phyloP scores from a whole-genome alignment of 2,888 invertebrate species.

The Gymnocheta viridis region DNA sequence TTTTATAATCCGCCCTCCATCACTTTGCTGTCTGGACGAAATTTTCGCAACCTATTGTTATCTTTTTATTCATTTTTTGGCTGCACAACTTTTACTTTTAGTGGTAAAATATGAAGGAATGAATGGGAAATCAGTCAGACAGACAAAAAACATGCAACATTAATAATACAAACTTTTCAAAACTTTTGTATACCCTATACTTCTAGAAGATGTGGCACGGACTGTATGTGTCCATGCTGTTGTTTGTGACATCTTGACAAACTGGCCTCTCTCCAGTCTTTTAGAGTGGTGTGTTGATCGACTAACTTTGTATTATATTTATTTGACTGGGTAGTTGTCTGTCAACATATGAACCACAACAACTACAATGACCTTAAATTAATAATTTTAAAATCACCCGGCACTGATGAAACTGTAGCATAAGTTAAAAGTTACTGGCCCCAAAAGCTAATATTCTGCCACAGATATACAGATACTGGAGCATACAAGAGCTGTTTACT shows the following conservation, averaged over 20 bases:
- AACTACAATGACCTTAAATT: no score
- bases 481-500: no score
- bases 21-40: conserved; percentile 60
- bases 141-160: conserved; percentile 59
- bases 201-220: no score
- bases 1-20: conserved; percentile 25
- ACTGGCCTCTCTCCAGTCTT: neutral
- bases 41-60: conserved; percentile 61
- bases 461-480: no score
- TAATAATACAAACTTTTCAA: conserved; percentile 53
- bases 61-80: conserved; percentile 34
- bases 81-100: conserved; percentile 63
- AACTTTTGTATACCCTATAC: conserved; percentile 22
- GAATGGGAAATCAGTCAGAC: conserved; percentile 22
- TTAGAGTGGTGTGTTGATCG: no score
- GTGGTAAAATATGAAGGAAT: conserved; percentile 26
- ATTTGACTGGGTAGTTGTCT: no score
- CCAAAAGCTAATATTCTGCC: no score
- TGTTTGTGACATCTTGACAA: neutral
- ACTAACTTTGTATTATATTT: no score
- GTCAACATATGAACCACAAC: no score
- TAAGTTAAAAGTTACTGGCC: no score
- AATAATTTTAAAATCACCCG: no score
- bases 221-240: neutral
- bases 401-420: no score